Conservation (phyloP, 1,140 invertebrate species). For the Diachasmimorpha longicaudata region DNA sequence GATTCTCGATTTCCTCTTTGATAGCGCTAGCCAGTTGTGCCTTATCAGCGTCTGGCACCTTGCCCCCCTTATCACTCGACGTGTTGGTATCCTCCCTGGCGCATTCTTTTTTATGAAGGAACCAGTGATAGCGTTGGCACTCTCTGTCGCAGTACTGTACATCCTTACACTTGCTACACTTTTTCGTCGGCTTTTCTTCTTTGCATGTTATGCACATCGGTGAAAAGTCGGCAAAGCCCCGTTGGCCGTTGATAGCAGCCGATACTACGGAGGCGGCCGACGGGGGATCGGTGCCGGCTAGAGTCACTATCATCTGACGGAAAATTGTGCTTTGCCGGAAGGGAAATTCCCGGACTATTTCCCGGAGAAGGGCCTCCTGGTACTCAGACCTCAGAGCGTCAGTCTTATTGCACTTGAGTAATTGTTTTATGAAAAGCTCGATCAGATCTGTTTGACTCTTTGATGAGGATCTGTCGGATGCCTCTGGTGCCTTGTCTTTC, state of each 20-base stretch:
- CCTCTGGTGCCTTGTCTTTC: slow-evolving; percentile 54
- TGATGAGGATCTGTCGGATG: slow-evolving; percentile 59
- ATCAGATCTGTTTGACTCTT: slow-evolving; percentile 69
- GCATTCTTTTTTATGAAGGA: slow-evolving; percentile 91
- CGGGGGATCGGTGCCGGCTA: slow-evolving; percentile 73
- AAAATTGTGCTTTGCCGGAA: slow-evolving; percentile 86
- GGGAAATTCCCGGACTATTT: slow-evolving; percentile 86
- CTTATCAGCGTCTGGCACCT: slow-evolving; percentile 48
- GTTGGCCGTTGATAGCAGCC: slow-evolving; percentile 87
- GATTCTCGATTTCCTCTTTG: slow-evolving; percentile 48
- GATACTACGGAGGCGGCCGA: slow-evolving; percentile 78
- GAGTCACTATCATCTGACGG: slow-evolving; percentile 79
- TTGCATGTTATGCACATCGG: slow-evolving; percentile 87
- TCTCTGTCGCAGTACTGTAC: slow-evolving; percentile 92
- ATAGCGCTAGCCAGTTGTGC: slow-evolving; percentile 48
- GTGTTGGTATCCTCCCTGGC: slow-evolving; percentile 62
- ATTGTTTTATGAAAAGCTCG: slow-evolving; percentile 75
- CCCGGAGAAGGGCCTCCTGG: slow-evolving; percentile 82
- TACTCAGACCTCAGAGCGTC: slow-evolving; percentile 76
- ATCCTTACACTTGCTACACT: slow-evolving; percentile 94
- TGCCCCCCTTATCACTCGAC: slow-evolving; percentile 16
- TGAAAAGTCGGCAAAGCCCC: slow-evolving; percentile 73
- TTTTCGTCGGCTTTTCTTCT: slow-evolving; percentile 86
- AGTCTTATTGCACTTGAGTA: slow-evolving; percentile 77
- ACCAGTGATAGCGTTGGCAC: slow-evolving; percentile 96